Base-by-base conservation (phyloP, 1,140 invertebrate genomes). In the Lasioglossum albipes region DNA sequence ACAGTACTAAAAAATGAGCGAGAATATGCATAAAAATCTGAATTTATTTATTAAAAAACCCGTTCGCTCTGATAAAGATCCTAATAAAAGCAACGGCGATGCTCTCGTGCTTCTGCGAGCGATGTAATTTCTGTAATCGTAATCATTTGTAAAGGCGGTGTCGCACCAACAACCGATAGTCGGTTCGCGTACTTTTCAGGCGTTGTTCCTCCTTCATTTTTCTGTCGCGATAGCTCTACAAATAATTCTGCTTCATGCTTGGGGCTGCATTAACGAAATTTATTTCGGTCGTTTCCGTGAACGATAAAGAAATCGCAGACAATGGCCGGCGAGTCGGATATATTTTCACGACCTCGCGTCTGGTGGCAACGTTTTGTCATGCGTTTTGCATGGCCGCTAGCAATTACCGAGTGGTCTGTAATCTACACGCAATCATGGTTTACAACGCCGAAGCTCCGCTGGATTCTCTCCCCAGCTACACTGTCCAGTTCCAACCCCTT, bases 391-490 rank as follows among this genome's bases (percentile, higher is more conserved):
- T 85, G 82, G 86, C 85, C 78, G 86, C 87, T 88, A 89, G 90
- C 89, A 91, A 92, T 91, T 92, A 91, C 87, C 84, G 87, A 88
- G 87, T 86, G 87, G 84, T 91, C 84, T 89, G 89, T 92, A 92
- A 91, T 91, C 91, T 88, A 91, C 88, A 88, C 87, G 90, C 90
- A 92, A 89, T 91, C 90, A 91, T 90, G 89, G 84, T 88, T 89
- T 87, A 88, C 88, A 88, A 84, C 59, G 78, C 65, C 77, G 69
- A 84, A 86, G 82, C 77, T 87, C 67, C 75, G 81, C 82, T 77
- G 81, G 74, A 86, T 89, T 86, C 87, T 80, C 87, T 75, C 83
- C 73, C 70, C 62, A 69, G 67, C 41, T 64, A 57, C 82, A 81
- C 72, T 67, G 69, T 65, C 78, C 69, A 57, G 59, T 57, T 66